Evolutionary conservation across 2,888 invertebrate genomes (phyloP).

Genomic region (Neuroscelio doddi): DNA sequence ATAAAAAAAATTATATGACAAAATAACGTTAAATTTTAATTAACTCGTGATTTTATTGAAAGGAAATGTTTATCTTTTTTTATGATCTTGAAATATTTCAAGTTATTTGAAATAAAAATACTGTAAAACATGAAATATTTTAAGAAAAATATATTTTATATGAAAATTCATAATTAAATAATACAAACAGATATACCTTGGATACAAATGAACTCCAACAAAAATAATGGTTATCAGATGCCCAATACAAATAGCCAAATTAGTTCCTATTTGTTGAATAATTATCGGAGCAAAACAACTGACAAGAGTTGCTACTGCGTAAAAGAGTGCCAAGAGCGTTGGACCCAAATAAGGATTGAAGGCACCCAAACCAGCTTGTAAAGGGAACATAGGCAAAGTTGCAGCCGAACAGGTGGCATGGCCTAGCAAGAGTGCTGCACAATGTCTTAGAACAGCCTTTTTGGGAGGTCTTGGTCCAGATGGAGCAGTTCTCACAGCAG

Average conservation of each 20-base stretch:
- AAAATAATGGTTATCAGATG: slow-evolving; percentile 65
- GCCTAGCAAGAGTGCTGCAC: slow-evolving; percentile 72
- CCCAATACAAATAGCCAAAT: slow-evolving; percentile 69
- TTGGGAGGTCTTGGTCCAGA: slow-evolving; percentile 66
- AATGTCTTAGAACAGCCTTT: slow-evolving; percentile 66
- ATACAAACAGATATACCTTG: too few species aligned
- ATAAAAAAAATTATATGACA: too few species aligned
- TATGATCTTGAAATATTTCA: too few species aligned
- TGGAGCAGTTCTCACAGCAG: slow-evolving; percentile 70
- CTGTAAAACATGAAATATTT: not conserved
- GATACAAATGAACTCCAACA: slow-evolving; percentile 64
- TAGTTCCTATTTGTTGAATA: slow-evolving; percentile 74
- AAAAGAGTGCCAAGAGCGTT: slow-evolving; percentile 65
- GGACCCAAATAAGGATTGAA: slow-evolving; percentile 73
- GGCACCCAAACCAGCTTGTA: slow-evolving; percentile 73
- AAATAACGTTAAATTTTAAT: too few species aligned
- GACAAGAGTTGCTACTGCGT: slow-evolving; percentile 59
- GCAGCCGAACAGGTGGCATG: slow-evolving; percentile 80
- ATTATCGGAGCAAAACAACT: slow-evolving; percentile 73
- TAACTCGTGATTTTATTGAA: too few species aligned
- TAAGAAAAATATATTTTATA: not conserved
- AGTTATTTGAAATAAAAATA: too few species aligned
- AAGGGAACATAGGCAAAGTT: slow-evolving; percentile 76
- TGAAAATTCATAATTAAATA: not conserved
- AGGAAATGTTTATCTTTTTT: too few species aligned